These are phyloP conservation scores for Crematogaster levior DNA, from an alignment of 2,888 invertebrate genomes.

Conservation along the genomic window DNA sequence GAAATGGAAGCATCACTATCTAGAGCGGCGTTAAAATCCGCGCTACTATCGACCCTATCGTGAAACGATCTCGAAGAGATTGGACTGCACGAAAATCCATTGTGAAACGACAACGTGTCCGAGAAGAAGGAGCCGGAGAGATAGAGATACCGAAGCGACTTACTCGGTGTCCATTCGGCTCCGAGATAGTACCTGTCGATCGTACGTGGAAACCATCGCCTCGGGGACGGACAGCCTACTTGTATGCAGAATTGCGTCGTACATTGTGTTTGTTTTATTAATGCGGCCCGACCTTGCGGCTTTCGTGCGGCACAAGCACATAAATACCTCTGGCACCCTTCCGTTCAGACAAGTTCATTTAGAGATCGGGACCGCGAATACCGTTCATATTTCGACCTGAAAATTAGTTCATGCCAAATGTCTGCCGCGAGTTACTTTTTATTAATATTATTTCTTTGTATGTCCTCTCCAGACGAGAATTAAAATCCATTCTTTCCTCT, in stretches of 20 bases:
- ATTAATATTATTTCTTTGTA: background rate
- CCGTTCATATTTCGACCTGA: background rate
- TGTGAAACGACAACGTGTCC: conserved; percentile 47
- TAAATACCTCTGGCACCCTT: conserved; percentile 70
- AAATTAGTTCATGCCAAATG: conserved; percentile 3
- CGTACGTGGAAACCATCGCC: conserved; percentile 74
- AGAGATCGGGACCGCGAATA: conserved; percentile 39
- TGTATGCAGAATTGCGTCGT: conserved; percentile 81
- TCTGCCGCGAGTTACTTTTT: background rate
- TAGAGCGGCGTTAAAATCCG: conserved; percentile 45
- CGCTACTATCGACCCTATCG: conserved; percentile 38
- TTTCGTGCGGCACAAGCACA: conserved; percentile 67
- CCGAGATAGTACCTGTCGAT: conserved; percentile 73
- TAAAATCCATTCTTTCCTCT: background rate
- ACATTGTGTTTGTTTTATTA: conserved; percentile 85
- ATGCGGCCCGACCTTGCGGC: conserved; percentile 83
- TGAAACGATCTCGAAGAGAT: conserved; percentile 50
- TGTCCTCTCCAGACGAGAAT: background rate
- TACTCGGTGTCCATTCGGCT: conserved; percentile 60
- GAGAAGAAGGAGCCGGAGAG: conserved; percentile 22
- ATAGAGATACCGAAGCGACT: conserved; percentile 64
- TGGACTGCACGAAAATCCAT: conserved; percentile 54
- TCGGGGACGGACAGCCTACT: conserved; percentile 74
- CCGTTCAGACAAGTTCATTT: conserved; percentile 68
- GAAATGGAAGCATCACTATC: conserved; percentile 31